A percentile compares a stretch with the other conserved stretches of the same genome.
Conservation (phyloP, 2,888 invertebrate genomes). For the Mesoligia furuncula region DNA sequence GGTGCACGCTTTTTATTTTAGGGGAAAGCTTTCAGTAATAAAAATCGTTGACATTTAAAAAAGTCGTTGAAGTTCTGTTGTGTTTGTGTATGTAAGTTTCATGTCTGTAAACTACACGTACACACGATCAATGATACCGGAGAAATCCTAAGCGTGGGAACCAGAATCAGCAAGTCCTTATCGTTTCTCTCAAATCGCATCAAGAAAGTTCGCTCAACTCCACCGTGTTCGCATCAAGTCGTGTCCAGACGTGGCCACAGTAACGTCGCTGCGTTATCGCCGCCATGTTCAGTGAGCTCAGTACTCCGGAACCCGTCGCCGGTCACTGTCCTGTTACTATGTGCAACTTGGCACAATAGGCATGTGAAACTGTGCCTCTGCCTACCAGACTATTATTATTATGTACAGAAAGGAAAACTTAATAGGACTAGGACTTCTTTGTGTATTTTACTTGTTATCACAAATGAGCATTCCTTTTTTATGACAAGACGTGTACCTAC, state of each 20-base stretch:
- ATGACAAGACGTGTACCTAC: not conserved
- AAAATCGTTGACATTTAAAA: not conserved
- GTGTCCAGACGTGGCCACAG: conserved; percentile 36
- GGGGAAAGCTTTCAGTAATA: conserved; percentile 19
- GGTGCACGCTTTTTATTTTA: conserved; percentile 12
- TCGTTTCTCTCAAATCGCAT: conserved; percentile 26
- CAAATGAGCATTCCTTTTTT: not conserved
- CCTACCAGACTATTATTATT: not conserved
- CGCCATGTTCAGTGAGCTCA: conserved; percentile 50
- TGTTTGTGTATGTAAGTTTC: conserved; percentile 13
- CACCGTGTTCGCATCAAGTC: conserved; percentile 8
- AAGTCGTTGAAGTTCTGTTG: not conserved
- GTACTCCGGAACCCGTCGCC: conserved; percentile 62
- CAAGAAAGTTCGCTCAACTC: conserved; percentile 38
- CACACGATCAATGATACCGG: not conserved
- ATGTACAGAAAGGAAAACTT: conserved; percentile 12
- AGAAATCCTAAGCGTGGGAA: conserved; percentile 12
- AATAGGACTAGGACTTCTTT: not conserved
- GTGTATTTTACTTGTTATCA: conserved; percentile 1
- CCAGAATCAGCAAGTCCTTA: conserved; percentile 9
- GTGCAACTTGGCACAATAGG: conserved; percentile 56
- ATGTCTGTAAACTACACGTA: not conserved
- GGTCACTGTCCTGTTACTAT: conserved; percentile 46
- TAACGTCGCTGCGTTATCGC: conserved; percentile 53
- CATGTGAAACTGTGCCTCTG: conserved; percentile 37